Base-by-base conservation (phyloP, 2,113 vertebrate species). In the Ailuropoda melanoleuca region DNA sequence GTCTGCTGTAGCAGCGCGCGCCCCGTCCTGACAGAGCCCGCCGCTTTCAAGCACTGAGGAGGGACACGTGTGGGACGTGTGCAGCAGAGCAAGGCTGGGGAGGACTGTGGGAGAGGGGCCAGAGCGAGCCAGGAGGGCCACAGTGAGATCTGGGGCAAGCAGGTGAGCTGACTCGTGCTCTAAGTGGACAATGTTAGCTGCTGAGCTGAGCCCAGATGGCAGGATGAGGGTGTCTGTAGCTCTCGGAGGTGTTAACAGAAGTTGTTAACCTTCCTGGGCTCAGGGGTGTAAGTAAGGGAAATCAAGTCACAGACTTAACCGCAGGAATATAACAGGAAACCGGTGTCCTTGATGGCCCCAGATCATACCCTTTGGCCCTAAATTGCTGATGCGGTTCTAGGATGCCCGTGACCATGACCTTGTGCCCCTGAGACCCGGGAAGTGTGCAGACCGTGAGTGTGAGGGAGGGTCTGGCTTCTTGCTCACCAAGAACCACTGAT, bases 1-100 rank as follows among this genome's bases (percentile, higher is more conserved):
- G 55, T 53, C 55, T 60, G 26, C 4, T 1, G 9, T 64, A 5
- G 34, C 39, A 6, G 34, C 13, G 1, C 17, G 1, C 0, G 1
- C n/a, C 31, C 58, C 6, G 0, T 19, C 43, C 81, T 29, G 37
- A 37, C 80, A 1, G 1, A 19, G 13, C 39, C 26, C 8, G 8
- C 37, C 15, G 39, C 11, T 50, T 7, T 50, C 24, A 15, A 26
- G 60, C 48, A 26, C 14, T 9, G 13, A 26, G 18, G 9, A 70
- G 50, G 37, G 31, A 31, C 21, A 19, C 39, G 24, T 21, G 0
- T 1, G 48, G 24, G 34, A 23, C 2, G 0, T 14, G 31, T 0
- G 29, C 3, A 0, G 46, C 26, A 29, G 56, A 6, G 14, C 21
- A 2, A 46, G 43, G 24, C 62, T 14, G 19, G n/a, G n/a, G 48